Conservation (phyloP, 2,888 invertebrate species). For the Heliothis peltigera region DNA sequence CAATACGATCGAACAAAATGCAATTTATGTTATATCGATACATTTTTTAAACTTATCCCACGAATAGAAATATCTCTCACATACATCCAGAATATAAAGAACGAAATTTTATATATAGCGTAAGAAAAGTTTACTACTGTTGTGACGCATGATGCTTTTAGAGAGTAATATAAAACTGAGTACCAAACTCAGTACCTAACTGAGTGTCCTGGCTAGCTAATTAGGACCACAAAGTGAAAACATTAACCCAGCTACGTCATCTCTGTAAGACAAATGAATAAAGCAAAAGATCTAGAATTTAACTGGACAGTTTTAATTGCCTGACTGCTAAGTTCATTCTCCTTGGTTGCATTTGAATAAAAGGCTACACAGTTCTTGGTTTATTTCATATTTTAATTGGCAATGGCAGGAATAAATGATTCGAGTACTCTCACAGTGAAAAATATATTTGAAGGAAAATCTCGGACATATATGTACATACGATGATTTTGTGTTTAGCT, state of each 20-base stretch:
- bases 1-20: background rate
- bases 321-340: background rate
- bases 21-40: background rate
- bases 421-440: background rate
- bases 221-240: conserved; percentile 14
- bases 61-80: background rate
- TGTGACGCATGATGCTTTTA: conserved; percentile 8
- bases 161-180: background rate
- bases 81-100: background rate
- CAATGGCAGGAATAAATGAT: background rate
- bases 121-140: background rate
- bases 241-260: conserved; percentile 9
- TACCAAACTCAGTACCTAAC: no score
- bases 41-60: background rate
- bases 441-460: background rate
- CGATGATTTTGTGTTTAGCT: background rate
- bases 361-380: background rate
- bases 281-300: conserved; percentile 33
- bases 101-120: background rate
- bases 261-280: conserved; percentile 16
- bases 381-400: background rate
- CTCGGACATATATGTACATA: background rate
- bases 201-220: no score
- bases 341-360: background rate
- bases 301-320: conserved; percentile 1